These are phyloP conservation scores for Prunella himalayana DNA, from an alignment of 2,113 vertebrate species.

Conservation along the genomic window DNA sequence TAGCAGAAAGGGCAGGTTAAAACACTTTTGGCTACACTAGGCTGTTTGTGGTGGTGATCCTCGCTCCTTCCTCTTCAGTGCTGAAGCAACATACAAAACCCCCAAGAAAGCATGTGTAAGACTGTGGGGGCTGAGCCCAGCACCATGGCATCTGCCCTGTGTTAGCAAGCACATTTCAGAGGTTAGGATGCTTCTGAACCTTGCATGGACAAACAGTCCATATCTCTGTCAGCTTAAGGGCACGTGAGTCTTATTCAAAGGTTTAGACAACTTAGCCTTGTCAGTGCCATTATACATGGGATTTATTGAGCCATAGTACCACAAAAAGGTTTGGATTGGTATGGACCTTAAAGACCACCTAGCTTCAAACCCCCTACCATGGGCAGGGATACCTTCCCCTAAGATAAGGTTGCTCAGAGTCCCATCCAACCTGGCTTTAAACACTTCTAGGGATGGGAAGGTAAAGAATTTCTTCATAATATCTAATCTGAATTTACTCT, in stretches of 20 bases:
- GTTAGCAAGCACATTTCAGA: neutral
- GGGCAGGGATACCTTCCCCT: neutral
- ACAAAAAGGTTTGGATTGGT: neutral
- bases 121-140: neutral
- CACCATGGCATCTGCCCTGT: accelerated
- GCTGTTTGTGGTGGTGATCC: neutral
- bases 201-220: neutral
- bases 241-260: neutral
- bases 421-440: neutral
- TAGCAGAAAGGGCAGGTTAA: neutral
- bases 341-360: neutral
- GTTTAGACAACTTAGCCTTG: neutral
- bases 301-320: neutral
- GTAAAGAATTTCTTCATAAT: neutral
- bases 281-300: neutral
- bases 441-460: neutral
- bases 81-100: neutral
- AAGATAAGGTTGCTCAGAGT: neutral
- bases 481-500: neutral
- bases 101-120: neutral
- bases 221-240: neutral
- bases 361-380: neutral
- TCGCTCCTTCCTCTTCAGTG: neutral
- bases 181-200: neutral
- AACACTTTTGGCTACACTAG: neutral